Conservation (phyloP, 2,113 vertebrate genomes). For the Chaetura pelagica region DNA sequence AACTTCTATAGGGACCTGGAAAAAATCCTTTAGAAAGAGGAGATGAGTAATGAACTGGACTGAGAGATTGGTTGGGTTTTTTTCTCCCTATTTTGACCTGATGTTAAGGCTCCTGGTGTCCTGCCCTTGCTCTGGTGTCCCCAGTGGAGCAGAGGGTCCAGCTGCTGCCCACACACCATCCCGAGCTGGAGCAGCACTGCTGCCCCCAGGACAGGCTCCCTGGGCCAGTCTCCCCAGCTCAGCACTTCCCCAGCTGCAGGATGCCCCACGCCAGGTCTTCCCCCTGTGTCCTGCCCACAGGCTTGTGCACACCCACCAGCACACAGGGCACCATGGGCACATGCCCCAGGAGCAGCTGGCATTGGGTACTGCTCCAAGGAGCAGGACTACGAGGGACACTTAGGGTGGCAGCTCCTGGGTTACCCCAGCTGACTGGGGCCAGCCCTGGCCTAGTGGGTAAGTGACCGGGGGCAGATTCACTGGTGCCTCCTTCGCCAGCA, state of each 20-base stretch:
- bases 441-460: not conserved
- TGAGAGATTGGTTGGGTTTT: accelerated
- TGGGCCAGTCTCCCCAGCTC: too few relatives aligned
- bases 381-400: not conserved
- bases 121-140: not conserved
- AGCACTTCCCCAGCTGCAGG: not conserved
- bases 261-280: not conserved
- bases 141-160: not conserved
- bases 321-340: not conserved
- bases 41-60: not conserved
- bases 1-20: not conserved
- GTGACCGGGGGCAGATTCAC: not conserved
- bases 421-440: not conserved
- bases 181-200: accelerated
- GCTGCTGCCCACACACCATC: accelerated
- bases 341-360: not conserved
- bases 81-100: not conserved
- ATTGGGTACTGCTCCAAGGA: accelerated
- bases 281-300: not conserved
- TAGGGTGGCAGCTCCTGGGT: not conserved
- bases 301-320: accelerated
- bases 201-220: accelerated
- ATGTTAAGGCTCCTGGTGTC: not conserved
- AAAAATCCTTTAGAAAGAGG: not conserved
- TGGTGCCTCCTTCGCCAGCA: accelerated